Base-by-base conservation (phyloP, 2,888 invertebrate genomes). In the Chymomyza caudatula region DNA sequence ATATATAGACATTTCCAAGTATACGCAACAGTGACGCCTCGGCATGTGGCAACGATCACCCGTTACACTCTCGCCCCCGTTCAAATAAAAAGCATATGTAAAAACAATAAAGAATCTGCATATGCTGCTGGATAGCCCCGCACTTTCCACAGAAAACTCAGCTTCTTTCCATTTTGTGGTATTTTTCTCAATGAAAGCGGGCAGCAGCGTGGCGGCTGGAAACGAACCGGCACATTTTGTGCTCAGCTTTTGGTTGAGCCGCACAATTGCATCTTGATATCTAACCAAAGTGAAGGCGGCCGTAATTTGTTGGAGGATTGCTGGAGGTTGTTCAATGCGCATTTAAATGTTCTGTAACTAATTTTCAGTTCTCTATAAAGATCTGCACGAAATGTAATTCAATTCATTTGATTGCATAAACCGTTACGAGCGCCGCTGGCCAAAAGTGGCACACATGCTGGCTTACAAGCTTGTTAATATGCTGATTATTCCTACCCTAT, bases 101-200 rank as follows among this genome's bases (percentile, higher is more conserved):
- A 83, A 75, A 81, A 81, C 86, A 85, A 79, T 83, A 85, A 83
- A 77, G 73, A 77, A 73, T 67, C 74, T 77, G 77, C 80, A 85
- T 80, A 80, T 85, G 80, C 77, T 76, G 37, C 47, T 43, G n/a
- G 44, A 51, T 8, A 22, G 15, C 43, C 23, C 23, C 5, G 43
- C 43, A n/a, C 22, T 15, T 15, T 20, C 17, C 17, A 56, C 51
- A 49, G 15, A 29, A 29, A 25, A 15, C 47, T 63, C 60, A 61
- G 61, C 37, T 47, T 66, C 51, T 71, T 66, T 66, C 54, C 71
- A 44, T 61, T 37, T 59, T 55, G 64, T 72, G 71, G 80, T 71
- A 70, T 71, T 86, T 86, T 86, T 78, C 85, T 86, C 85, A 83
- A 83, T 83, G 86, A 83, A 83, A 86, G 29, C 47, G 17, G 52